phyloP scores from a whole-genome alignment of 2,888 invertebrate species.

The Aporophyla nigra region DNA sequence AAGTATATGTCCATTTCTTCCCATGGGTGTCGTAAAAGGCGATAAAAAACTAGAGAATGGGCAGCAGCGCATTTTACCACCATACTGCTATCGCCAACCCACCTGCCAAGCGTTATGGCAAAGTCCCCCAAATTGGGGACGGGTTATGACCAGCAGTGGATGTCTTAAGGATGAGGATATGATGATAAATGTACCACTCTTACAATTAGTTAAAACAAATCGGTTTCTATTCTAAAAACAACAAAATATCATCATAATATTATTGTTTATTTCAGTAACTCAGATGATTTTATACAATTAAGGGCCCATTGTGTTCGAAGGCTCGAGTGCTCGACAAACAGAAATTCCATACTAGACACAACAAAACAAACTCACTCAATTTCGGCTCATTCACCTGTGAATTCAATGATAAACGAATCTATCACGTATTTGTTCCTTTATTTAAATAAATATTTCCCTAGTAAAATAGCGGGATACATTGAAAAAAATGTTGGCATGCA shows the following conservation, averaged over 20 bases:
- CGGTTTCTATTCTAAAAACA: background rate
- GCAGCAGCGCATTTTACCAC: no score
- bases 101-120: no score
- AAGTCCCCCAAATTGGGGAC: no score
- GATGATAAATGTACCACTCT: background rate
- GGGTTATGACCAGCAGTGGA: no score
- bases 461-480: background rate
- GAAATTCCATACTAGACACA: background rate
- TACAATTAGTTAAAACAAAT: no score
- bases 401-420: conserved; percentile 40
- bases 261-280: background rate
- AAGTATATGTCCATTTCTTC: no score
- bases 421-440: conserved; percentile 20
- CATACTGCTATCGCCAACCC: no score
- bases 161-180: no score
- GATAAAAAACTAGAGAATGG: no score
- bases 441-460: background rate
- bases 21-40: no score
- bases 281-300: conserved; percentile 15
- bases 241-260: background rate
- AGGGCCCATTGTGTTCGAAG: conserved; percentile 1
- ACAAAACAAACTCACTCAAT: conserved; percentile 24
- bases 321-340: conserved; percentile 12
- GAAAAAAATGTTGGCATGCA: conserved; percentile 7
- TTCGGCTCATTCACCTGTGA: conserved; percentile 35